A percentile compares a stretch with the other conserved stretches of the same genome.
Evolutionary conservation across 2,888 invertebrate genomes (phyloP).

Genomic region (Lasioglossum lativentre): DNA sequence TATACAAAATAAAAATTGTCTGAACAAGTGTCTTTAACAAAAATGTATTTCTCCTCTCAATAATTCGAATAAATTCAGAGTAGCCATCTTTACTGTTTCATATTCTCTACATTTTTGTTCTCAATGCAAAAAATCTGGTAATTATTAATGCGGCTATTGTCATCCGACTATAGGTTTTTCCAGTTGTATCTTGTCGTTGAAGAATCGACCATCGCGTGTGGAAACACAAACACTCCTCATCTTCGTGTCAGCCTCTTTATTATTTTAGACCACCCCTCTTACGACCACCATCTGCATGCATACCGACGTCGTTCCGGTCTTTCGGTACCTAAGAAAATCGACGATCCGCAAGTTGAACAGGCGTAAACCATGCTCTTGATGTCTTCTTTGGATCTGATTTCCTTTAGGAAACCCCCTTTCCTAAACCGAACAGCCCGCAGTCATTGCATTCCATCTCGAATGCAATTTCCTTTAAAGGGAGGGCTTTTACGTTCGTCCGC

Average conservation of each 20-base stretch:
- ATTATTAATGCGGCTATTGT: conserved; percentile 57
- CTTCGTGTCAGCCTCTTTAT: conserved; percentile 78
- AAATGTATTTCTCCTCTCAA: not conserved
- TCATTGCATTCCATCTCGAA: conserved; percentile 15
- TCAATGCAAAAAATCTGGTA: conserved; percentile 17
- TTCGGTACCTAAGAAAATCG: conserved; percentile 38
- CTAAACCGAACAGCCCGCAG: not conserved
- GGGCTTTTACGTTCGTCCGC: not conserved
- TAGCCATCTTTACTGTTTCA: not conserved
- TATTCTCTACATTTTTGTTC: not conserved
- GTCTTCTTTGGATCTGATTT: conserved; percentile 42
- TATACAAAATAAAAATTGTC: not conserved
- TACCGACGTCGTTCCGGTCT: conserved; percentile 66
- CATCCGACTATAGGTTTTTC: conserved; percentile 53
- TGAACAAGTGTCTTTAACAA: not conserved
- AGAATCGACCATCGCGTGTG: conserved; percentile 71
- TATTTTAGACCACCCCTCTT: conserved; percentile 78
- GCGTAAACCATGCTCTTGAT: conserved; percentile 51
- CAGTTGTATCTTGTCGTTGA: conserved; percentile 67
- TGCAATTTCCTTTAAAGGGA: conserved; percentile 8
- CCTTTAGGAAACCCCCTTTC: not conserved
- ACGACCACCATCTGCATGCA: conserved; percentile 78
- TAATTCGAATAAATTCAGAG: not conserved
- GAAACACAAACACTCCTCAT: conserved; percentile 79
- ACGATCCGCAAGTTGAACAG: conserved; percentile 51